Evolutionary conservation across 64 coral and sea anemone genomes (phyloP).

Genomic region (Stylophora pistillata): DNA sequence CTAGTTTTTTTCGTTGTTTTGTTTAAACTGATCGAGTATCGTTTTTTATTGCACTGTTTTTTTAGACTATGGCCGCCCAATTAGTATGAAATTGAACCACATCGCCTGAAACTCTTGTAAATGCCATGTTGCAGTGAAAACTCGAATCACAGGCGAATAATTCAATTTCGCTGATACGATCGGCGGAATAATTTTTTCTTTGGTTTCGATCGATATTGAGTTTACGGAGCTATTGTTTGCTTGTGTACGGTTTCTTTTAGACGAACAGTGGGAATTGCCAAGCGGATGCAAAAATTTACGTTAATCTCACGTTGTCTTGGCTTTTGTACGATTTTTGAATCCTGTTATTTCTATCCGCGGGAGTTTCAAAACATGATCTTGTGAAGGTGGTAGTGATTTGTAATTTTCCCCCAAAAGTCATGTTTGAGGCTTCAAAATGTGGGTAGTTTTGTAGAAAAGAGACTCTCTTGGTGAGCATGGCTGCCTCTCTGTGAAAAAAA

Average conservation of each 20-base stretch:
- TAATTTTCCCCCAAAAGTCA: background rate
- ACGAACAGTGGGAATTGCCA: background rate
- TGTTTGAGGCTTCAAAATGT: background rate
- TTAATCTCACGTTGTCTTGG: background rate
- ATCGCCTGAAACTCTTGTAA: conserved; percentile 35
- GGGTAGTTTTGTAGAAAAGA: background rate
- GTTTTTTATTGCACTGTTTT: background rate
- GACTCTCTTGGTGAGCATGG: background rate
- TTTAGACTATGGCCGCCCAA: conserved; percentile 23
- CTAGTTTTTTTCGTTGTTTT: background rate
- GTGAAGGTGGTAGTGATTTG: background rate
- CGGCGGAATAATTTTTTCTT: background rate
- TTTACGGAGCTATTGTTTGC: conserved; percentile 10
- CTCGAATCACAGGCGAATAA: conserved; percentile 61
- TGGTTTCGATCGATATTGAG: background rate
- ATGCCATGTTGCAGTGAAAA: conserved; percentile 59
- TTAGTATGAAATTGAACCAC: conserved; percentile 74
- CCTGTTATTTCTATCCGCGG: conserved; percentile 9
- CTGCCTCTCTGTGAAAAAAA: background rate
- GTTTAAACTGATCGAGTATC: background rate
- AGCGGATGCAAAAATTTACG: background rate
- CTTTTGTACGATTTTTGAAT: conserved; percentile 16
- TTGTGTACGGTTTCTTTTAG: conserved; percentile 14
- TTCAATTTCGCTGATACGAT: conserved; percentile 61
- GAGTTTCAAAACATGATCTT: background rate